Evolutionary conservation across 2,888 invertebrate genomes (phyloP), one percentile per base, ranked within the genome.

Genomic region (Tipula lateralis): DNA sequence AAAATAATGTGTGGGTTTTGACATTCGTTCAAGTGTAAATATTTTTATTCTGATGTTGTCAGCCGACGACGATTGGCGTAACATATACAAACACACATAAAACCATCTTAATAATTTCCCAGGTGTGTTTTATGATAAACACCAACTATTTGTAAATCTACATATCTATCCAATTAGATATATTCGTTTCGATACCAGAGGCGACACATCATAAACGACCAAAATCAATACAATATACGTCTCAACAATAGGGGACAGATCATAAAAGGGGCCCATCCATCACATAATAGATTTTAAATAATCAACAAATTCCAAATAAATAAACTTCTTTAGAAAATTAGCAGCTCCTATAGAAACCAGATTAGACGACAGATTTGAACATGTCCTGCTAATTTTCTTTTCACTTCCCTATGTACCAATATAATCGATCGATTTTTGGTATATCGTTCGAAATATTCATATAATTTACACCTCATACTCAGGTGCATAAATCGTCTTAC

Each of bases 241-340:
- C 9, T n/a, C 9, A 24, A 66, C 66, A 66, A 66, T 66, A 6
- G 66, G 19, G 50, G 16, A 50, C 4, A 50, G 44, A 19, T 36
- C 36, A 36, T 36, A 44, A 44, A 44, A 44, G 66, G 66, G 66
- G 2, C 66, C 66, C 24, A 66, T 66, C 66, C 66, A 66, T 66
- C 66, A 66, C 24, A 66, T 24, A 66, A 66, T 66, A 66, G 66
- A 66, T 66, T 66, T 66, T 66, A 66, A 66, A 66, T 66, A 66
- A 66, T 66, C 66, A 66, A 66, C 66, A 66, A 66, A 66, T 66
- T 66, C 24, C 66, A 66, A 66, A 66, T 66, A 66, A 66, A 66
- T 66, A 66, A 66, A 66, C 66, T 66, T 66, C 66, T 66, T 66
- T 66, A 24, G 66, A 66, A 66, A 66, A 66, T 66, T 66, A 66